These are phyloP conservation scores for Drosophila pseudoobscura DNA, from an alignment of 1,140 invertebrate species.

Conservation along the genomic window DNA sequence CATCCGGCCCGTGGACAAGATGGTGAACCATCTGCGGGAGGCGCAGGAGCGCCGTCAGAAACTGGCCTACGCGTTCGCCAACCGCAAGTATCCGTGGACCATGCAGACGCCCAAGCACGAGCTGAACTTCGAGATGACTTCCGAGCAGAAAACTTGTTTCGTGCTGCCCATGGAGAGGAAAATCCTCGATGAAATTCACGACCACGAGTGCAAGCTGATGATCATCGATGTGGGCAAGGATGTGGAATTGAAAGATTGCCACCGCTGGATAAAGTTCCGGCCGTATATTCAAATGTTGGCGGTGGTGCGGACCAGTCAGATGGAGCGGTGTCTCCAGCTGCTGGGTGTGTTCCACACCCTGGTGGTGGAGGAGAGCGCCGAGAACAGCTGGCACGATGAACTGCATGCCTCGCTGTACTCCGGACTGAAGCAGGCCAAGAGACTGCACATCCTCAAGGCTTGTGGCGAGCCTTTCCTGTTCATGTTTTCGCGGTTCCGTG, in stretches of 20 bases:
- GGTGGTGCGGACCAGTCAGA: conserved; percentile 45
- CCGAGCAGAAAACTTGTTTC: conserved; percentile 32
- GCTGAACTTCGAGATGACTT: conserved; percentile 38
- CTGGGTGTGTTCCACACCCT: conserved; percentile 54
- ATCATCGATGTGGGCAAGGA: conserved; percentile 61
- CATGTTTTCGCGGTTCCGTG: conserved; percentile 59
- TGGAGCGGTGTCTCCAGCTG: conserved; percentile 57
- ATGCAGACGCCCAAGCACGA: conserved; percentile 63
- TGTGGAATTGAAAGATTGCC: conserved; percentile 50
- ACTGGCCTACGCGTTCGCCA: conserved; percentile 65
- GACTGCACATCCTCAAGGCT: conserved; percentile 27
- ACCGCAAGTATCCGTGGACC: conserved; percentile 68
- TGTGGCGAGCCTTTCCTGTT: conserved; percentile 60
- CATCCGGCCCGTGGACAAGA: conserved; percentile 39
- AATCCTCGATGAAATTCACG: conserved; percentile 50
- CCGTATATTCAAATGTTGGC: conserved; percentile 58
- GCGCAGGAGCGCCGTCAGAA: conserved; percentile 47
- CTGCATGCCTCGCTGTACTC: conserved; percentile 42
- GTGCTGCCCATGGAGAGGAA: conserved; percentile 35
- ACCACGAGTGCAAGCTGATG: conserved; percentile 58
- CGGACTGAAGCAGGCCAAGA: conserved; percentile 43
- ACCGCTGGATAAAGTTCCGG: conserved; percentile 69
- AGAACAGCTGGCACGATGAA: conserved; percentile 64
- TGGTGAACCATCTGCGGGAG: conserved; percentile 5
- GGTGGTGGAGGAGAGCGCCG: conserved; percentile 45